Base-by-base conservation (phyloP, 2,797 vertebrate species). In the Cuniculus paca region DNA sequence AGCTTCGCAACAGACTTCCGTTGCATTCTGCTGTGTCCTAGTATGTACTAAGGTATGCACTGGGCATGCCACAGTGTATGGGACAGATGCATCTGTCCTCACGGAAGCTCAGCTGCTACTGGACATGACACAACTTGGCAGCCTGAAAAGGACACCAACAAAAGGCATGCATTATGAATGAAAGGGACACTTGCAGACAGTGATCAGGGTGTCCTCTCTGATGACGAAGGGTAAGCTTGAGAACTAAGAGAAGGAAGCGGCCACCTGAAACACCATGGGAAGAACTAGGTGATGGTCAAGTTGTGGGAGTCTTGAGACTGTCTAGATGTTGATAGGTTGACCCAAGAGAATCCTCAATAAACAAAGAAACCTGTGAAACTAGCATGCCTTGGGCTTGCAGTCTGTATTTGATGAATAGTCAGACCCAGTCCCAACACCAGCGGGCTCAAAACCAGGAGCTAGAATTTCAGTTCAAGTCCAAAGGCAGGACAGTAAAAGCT, bases 231-330 rank as follows among this genome's bases (percentile, higher is more conserved):
- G 2, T 42, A 39, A 34, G 2, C 17, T 28, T 48, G 24, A 77
- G 8, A 77, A 24, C 31, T 7, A 0, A 0, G 36, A 68, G 45
- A 36, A 70, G 36, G 48, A 84, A 9, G 16, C 50, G 45, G 31
- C 14, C 72, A 0, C 3, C 1, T 0, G 0, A 58, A 74, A 42
- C 50, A 0, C 26, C 1, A 14, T 8, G 4, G 13, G 28, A 20
- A 0, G 12, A 75, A 72, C 14, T 48, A 31, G 24, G 72, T 31
- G 42, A 7, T 31, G 42, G 4, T 68, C 12, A 68, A 4, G 13
- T 13, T 68, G 93, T 19, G 26, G 70, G 42, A 45, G 34, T 48
- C 90, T 84, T 70, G 58, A 72, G 50, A 79, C 45, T 8, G 74
- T 61, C 50, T 52, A 20, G 22, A 26, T 45, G 63, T 45, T 78